These are phyloP conservation scores for Drosophila dives DNA, from an alignment of 2,888 invertebrate genomes.

Conservation along the genomic window DNA sequence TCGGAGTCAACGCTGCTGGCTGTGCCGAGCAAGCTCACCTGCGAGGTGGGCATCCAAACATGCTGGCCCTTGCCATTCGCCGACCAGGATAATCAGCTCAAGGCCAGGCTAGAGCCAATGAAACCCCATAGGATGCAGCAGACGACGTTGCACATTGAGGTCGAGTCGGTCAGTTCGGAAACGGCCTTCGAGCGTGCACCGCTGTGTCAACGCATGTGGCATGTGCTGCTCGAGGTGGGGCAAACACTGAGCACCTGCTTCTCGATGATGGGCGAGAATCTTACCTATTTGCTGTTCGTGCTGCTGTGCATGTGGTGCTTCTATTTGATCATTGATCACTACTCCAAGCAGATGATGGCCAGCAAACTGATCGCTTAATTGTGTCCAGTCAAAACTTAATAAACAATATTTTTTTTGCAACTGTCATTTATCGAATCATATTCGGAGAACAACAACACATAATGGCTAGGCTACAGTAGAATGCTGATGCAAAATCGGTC, in stretches of 20 bases:
- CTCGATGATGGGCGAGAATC: conserved; percentile 71
- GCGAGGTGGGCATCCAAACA: conserved; percentile 56
- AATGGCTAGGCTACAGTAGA: conserved; percentile 70
- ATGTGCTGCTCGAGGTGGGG: conserved; percentile 54
- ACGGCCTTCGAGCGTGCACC: conserved; percentile 61
- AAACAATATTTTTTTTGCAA: conserved; percentile 22
- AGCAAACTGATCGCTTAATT: conserved; percentile 7
- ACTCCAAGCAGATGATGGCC: conserved; percentile 18
- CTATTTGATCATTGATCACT: conserved; percentile 57
- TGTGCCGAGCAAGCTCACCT: conserved; percentile 21
- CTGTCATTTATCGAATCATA: conserved; percentile 58
- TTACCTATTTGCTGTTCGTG: conserved; percentile 62
- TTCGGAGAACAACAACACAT: conserved; percentile 74
- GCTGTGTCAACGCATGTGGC: conserved; percentile 61
- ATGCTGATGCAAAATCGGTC: conserved; percentile 69
- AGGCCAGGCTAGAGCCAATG: neutral
- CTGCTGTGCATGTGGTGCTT: conserved; percentile 66
- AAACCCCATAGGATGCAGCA: conserved; percentile 37
- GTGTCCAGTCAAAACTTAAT: conserved; percentile 6
- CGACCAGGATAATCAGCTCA: neutral
- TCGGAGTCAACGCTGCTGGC: conserved; percentile 49
- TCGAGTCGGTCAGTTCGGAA: conserved; percentile 61
- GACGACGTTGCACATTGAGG: conserved; percentile 75
- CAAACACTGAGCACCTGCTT: conserved; percentile 48
- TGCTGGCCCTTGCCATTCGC: conserved; percentile 1